phyloP scores from a whole-genome alignment of 2,113 vertebrate species.

The Pelodiscus sinensis region DNA sequence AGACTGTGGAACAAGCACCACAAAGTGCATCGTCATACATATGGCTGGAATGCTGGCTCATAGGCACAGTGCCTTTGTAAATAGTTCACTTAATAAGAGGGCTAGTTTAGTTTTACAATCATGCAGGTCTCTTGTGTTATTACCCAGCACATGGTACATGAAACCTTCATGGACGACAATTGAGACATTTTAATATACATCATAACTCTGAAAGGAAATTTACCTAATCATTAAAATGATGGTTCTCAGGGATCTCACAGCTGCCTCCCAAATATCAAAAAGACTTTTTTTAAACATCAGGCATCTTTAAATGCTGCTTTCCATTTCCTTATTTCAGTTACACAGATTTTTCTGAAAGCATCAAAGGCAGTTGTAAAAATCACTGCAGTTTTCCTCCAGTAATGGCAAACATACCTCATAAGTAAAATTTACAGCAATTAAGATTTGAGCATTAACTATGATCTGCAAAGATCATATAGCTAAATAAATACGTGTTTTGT shows the following conservation, averaged over 20 bases:
- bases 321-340: background rate
- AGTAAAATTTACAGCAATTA: background rate
- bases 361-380: background rate
- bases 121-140: too few relatives aligned
- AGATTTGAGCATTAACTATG: background rate
- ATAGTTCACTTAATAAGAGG: background rate
- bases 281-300: background rate
- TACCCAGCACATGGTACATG: background rate
- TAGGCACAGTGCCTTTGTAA: background rate
- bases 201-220: too few relatives aligned
- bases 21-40: background rate
- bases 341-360: background rate
- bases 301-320: background rate
- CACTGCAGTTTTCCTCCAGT: background rate
- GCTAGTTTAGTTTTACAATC: background rate
- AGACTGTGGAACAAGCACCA: background rate
- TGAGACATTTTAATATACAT: too few relatives aligned
- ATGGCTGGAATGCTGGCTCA: background rate
- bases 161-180: background rate
- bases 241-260: background rate
- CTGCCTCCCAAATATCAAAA: background rate
- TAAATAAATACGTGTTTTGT: background rate
- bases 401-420: background rate
- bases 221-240: background rate
- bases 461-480: background rate